phyloP scores from a whole-genome alignment of 2,888 invertebrate species.

The Hemithea aestivaria region DNA sequence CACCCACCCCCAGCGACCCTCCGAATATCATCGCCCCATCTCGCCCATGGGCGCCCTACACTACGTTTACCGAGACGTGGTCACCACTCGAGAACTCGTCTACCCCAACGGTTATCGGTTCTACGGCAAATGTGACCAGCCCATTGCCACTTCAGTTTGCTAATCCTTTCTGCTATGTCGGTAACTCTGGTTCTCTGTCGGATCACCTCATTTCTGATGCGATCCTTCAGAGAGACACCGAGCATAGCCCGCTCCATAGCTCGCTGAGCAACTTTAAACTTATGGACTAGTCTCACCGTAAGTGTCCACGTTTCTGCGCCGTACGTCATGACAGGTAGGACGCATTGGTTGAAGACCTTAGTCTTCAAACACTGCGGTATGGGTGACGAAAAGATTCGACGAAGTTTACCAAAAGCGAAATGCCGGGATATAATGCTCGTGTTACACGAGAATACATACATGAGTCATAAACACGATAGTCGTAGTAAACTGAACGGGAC shows the following conservation, averaged over 20 bases:
- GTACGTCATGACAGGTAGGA: conserved; percentile 5
- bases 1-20: no score
- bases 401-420: no score
- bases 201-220: neutral
- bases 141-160: neutral
- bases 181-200: neutral
- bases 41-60: no score
- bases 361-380: no score
- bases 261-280: neutral
- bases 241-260: neutral
- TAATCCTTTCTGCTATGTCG: neutral
- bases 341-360: conserved; percentile 5
- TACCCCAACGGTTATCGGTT: neutral
- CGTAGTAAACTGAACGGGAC: no score
- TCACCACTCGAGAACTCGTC: neutral
- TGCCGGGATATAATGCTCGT: no score
- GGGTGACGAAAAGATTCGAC: no score
- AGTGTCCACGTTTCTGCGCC: conserved; percentile 5
- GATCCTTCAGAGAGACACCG: neutral
- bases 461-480: no score
- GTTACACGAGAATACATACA: no score
- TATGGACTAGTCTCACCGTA: neutral
- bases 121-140: neutral
- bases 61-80: neutral
- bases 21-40: no score